Conservation (phyloP, 2,888 invertebrate genomes). For the Gandaritis pyraliata region DNA sequence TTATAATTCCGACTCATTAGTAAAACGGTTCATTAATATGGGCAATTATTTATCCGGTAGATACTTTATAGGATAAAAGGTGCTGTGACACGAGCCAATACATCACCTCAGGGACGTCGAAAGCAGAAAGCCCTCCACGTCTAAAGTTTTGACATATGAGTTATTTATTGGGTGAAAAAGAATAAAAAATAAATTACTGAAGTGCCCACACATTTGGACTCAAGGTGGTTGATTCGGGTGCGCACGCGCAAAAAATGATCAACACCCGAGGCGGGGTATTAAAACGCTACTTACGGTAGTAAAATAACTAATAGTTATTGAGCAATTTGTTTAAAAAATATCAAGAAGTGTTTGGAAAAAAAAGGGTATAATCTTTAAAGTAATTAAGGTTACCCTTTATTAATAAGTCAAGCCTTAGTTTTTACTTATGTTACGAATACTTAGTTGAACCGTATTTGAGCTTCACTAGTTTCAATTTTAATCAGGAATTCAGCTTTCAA, state of each 20-base stretch:
- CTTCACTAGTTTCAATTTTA: no score
- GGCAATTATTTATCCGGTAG: constrained; percentile 70
- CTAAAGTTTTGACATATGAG: constrained; percentile 82
- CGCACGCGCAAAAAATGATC: constrained; percentile 77
- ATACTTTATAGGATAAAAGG: constrained; percentile 71
- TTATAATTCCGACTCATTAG: constrained; percentile 23
- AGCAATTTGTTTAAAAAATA: constrained; percentile 21
- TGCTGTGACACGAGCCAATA: constrained; percentile 79
- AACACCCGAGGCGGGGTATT: constrained; percentile 62
- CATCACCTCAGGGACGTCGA: constrained; percentile 71
- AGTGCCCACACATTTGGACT: constrained; percentile 80
- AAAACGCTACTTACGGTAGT: constrained; percentile 65
- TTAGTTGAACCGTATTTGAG: no score
- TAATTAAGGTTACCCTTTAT: neutral
- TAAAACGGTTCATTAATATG: constrained; percentile 56
- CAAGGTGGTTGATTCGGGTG: constrained; percentile 82
- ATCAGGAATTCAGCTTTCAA: no score
- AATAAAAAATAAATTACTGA: constrained; percentile 78
- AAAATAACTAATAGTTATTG: constrained; percentile 43
- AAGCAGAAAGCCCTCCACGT: constrained; percentile 55
- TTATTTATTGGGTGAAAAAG: constrained; percentile 79
- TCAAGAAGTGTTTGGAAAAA: constrained; percentile 3
- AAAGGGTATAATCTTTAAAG: neutral
- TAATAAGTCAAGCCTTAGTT: no score
- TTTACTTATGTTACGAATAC: no score